Evolutionary conservation across 2,113 vertebrate genomes (phyloP).

Genomic region (Colistium nudipinnis): DNA sequence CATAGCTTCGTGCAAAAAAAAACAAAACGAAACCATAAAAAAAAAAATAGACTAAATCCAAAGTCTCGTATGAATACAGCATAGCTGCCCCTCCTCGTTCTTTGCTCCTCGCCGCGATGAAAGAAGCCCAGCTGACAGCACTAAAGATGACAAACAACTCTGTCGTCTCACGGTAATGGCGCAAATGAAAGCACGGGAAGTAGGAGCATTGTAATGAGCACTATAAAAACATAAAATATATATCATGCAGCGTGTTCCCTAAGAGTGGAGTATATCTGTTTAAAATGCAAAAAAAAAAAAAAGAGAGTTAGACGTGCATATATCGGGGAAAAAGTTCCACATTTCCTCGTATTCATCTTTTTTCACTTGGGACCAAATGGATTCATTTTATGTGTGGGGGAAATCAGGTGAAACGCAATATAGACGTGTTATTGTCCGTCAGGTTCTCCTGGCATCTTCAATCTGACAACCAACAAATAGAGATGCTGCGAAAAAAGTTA

Average conservation of each 20-base stretch:
- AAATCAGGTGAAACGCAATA: background rate
- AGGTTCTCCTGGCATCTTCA: background rate
- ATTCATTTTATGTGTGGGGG: background rate
- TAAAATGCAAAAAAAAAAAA: background rate
- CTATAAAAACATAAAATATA: conserved; percentile 35
- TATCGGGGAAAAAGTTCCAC: background rate
- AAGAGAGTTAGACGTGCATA: background rate
- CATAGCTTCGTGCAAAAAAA: background rate
- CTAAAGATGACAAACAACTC: conserved; percentile 69
- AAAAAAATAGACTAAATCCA: too few relatives aligned
- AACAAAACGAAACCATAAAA: too few relatives aligned
- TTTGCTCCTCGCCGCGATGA: conserved; percentile 60
- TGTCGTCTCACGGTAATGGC: conserved; percentile 56
- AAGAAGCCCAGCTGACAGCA: conserved; percentile 42
- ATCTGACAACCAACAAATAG: too few relatives aligned
- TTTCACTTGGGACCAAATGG: background rate
- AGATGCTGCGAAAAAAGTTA: too few relatives aligned
- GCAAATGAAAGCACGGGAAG: conserved; percentile 41
- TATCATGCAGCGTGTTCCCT: conserved; percentile 3
- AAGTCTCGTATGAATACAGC: conserved; percentile 21
- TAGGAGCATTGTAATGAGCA: conserved; percentile 32
- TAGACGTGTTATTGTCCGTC: background rate
- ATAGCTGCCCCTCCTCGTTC: conserved; percentile 36
- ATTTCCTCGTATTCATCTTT: background rate
- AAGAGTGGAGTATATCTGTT: background rate